These are phyloP conservation scores for Terebella lapidaria DNA, from an alignment of 2,888 invertebrate species.

Conservation along the genomic window DNA sequence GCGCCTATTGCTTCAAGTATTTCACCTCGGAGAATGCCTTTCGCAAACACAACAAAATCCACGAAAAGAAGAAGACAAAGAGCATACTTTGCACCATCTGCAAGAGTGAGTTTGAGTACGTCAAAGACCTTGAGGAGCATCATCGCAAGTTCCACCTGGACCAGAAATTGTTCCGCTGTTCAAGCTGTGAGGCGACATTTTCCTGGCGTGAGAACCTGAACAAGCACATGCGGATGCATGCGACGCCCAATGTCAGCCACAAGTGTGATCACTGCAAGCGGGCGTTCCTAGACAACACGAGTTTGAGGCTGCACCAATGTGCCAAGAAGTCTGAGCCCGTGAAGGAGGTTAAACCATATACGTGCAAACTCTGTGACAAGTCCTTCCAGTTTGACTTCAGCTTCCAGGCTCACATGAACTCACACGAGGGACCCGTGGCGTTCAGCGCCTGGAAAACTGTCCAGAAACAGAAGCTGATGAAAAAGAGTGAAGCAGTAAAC, in stretches of 20 bases:
- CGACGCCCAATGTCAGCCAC: neutral
- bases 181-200: slow-evolving; percentile 17
- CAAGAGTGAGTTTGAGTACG: neutral
- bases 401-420: slow-evolving; percentile 19
- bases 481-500: neutral
- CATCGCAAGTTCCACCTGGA: slow-evolving; percentile 16
- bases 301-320: neutral
- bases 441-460: neutral
- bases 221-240: slow-evolving; percentile 13
- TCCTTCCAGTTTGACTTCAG: slow-evolving; percentile 23
- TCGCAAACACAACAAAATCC: slow-evolving; percentile 15
- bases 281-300: slow-evolving; percentile 1
- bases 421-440: slow-evolving; percentile 9
- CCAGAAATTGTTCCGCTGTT: slow-evolving; percentile 18
- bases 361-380: slow-evolving; percentile 20
- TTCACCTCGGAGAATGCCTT: slow-evolving; percentile 17
- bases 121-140: slow-evolving; percentile 19
- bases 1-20: slow-evolving; percentile 16
- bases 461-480: neutral
- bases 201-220: slow-evolving; percentile 21
- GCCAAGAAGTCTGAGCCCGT: neutral
- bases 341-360: slow-evolving; percentile 12
- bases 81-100: slow-evolving; percentile 4
- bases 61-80: slow-evolving; percentile 8
- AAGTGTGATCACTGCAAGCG: neutral